Conservation (phyloP, 2,113 vertebrate genomes). For the Corvus hawaiiensis region DNA sequence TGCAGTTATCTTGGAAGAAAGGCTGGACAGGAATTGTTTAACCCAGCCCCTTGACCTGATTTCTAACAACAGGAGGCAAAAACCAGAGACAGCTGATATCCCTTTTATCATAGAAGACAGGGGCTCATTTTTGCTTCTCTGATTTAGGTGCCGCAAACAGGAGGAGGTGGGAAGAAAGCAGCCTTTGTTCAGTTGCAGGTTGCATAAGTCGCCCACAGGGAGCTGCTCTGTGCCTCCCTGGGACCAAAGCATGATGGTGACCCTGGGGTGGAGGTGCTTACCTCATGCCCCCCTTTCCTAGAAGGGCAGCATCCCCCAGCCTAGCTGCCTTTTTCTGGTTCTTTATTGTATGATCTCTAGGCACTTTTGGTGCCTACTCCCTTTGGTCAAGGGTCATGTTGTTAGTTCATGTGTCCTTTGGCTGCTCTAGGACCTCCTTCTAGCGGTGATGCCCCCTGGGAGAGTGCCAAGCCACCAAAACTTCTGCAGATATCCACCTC, state of each 20-base stretch:
- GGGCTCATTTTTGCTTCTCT: neutral
- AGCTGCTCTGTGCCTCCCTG: neutral
- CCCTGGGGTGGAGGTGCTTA: neutral
- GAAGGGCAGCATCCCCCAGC: neutral
- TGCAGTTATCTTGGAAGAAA: neutral
- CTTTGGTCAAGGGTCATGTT: neutral
- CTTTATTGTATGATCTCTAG: neutral
- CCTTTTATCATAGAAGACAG: neutral
- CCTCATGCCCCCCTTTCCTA: no score
- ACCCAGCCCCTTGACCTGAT: neutral
- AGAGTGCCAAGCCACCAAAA: neutral
- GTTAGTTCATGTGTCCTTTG: neutral
- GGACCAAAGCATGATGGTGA: neutral
- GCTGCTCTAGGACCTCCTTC: neutral
- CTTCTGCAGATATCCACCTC: neutral
- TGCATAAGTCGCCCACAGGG: fast-evolving
- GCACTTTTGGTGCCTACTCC: neutral
- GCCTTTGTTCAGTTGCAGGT: neutral
- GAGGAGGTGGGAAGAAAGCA: neutral
- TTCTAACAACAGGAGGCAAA: neutral
- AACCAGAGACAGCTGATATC: neutral
- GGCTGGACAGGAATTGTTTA: neutral
- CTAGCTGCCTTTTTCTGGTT: neutral
- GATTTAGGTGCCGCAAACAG: neutral
- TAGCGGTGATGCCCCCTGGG: fast-evolving